Evolutionary conservation across 2,113 vertebrate species (phyloP).

Genomic region (Tragelaphus strepsiceros): DNA sequence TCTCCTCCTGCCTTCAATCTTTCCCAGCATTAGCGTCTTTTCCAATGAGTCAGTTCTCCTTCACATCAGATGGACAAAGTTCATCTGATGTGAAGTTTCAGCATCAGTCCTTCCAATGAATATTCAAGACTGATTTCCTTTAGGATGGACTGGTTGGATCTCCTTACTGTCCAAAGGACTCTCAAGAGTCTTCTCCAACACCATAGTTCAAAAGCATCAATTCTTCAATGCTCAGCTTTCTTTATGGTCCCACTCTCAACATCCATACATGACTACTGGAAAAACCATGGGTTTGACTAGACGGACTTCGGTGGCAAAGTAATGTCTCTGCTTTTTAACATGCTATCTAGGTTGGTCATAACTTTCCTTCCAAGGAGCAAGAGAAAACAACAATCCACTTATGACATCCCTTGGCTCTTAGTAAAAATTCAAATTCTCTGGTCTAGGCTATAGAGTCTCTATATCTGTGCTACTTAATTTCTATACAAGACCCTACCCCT

Average conservation of each 20-base stretch:
- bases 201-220: background rate
- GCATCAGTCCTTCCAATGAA: background rate
- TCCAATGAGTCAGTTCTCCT: background rate
- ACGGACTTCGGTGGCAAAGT: background rate
- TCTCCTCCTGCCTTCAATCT: background rate
- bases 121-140: background rate
- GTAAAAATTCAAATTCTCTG: background rate
- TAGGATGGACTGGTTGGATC: background rate
- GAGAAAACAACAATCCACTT: background rate
- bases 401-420: background rate
- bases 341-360: background rate
- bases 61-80: background rate
- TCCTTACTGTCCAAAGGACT: background rate
- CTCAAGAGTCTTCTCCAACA: background rate
- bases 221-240: background rate
- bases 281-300: background rate
- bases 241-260: background rate
- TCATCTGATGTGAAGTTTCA: background rate
- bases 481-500: background rate
- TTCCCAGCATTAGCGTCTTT: background rate
- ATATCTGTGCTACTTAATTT: background rate
- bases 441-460: background rate
- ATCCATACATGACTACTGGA: background rate
- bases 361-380: background rate
- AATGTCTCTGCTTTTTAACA: background rate